Evolutionary conservation across 1,140 invertebrate species (phyloP), one percentile per base, ranked within the genome.

Genomic region (Choristoneura fumiferana): DNA sequence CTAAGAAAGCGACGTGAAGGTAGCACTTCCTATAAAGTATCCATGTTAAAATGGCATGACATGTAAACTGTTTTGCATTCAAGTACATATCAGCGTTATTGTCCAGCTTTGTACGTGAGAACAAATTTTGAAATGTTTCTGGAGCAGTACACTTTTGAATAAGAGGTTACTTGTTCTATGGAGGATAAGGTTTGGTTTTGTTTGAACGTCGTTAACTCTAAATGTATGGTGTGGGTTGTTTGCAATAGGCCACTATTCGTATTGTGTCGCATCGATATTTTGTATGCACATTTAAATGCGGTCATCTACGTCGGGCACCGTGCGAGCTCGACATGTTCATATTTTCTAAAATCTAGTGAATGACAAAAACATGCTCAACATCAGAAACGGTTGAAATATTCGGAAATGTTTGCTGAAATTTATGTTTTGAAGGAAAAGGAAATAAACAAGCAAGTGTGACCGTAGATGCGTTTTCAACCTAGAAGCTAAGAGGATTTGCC

Each of bases 251-350:
- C 58, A 63, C 67, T 73, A 76, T 81, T 77, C 72, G 71, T 67
- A 76, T 82, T 83, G 75, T 84, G 69, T 62, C 60, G 72, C 73
- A 76, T 80, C 78, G 78, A 83, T 85, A 77, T 83, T 84, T 81
- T 84, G 76, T 82, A 87, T 87, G 80, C 81, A 84, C 78, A 83
- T 84, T 83, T 82, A 82, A 84, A 83, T 80, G 73, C 69, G 76
- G 71, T 78, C 77, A 85, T 83, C 71, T 81, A 72, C 75, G 78
- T 72, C 71, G 62, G 54, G 65, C 69, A 39, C 54, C 56, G 75
- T 64, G 53, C 69, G 63, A 43, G 60, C 65, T 45, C 58, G 63
- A 83, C 74, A 79, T 67, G 68, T 72, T 75, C 74, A 66, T 75
- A 71, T 60, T 38, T 57, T 57, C 69, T 72, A 57, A 63, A 71